Evolutionary conservation across 2,888 invertebrate genomes (phyloP), one percentile per base, ranked within the genome.

Genomic region (Chloroclysta siterata): DNA sequence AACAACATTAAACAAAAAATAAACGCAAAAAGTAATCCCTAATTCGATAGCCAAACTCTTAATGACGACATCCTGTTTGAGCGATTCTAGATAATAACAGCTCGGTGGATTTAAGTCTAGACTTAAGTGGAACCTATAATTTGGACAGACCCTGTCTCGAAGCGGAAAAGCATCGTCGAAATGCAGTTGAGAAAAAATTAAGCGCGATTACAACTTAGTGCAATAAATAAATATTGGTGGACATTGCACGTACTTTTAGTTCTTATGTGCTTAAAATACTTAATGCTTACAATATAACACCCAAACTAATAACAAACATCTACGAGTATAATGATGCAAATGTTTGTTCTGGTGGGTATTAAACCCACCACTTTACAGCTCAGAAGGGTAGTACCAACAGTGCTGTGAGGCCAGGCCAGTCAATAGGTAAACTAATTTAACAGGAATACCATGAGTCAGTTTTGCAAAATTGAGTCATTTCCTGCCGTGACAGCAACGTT

Each of bases 1-100:
- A 41, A 39, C 22, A 51, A 11, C 17, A 8, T n/a, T 13, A 28
- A 44, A 57, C 47, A 64, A 68, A 68, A 64, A 33, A 68, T 52
- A 42, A 22, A 17, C 53, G 48, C 51, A 55, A 61, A 63, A 52
- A 63, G 48, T 53, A 41, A 47, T 17, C 36, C 60, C 58, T 67
- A 64, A 65, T 68, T 68, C 57, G 55, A 65, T 63, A 59, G 64
- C 60, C 63, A 60, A 70, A 64, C 66, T 74, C 75, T 76, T 82
- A 83, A 86, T 83, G 82, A 78, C 76, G 75, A 84, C 84, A 87
- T 89, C 87, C 87, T 86, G 85, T 81, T 84, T 73, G 63, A 66
- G 73, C 82, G 83, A 88, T 87, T 86, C 84, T 82, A 69, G 77
- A 79, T 89, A 87, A 89, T 89, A 86, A 80, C 81, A 77, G 70